Evolutionary conservation across 2,888 invertebrate species (phyloP), one percentile per base, ranked within the genome.

Genomic region (Mesorhabditis sp.): DNA sequence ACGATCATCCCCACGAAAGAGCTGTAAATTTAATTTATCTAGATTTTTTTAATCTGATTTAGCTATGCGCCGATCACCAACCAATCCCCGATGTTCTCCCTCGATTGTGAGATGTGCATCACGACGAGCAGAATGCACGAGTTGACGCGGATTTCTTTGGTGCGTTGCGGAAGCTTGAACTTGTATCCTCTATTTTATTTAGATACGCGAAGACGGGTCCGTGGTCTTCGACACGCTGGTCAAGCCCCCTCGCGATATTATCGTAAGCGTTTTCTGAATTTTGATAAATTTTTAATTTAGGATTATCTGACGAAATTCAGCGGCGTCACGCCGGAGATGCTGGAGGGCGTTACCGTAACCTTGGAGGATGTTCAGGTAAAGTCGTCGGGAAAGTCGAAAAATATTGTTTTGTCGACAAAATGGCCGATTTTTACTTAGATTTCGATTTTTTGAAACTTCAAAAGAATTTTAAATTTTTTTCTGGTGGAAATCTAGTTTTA

Each of bases 41-140:
- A 41, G 0, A 50, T 61, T 63, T 72, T 5, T 4, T 13, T 45
- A 61, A 43, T 4, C 10, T 43, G 13, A 28, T 70, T 73, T 43
- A 74, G 80, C 72, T 83, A 83, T 69, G 71, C 68, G 13, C 70
- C 72, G 43, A 71, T 83, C 5, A 72, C 76, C 3, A 62, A 73
- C 4, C 61, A 67, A n/a, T 85, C 84, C 72, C 88, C 88, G 1
- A 68, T 88, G 76, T 88, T 86, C 81, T 87, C 87, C n/a, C 67
- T 88, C 1, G 88, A 88, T 77, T 89, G 88, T 84, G 88, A 88
- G 81, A 88, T 88, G 88, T 85, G 85, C 73, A 69, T 83, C 63
- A 87, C 87, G 15, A 68, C 72, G n/a, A 69, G 72, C 42, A 72
- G 74, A 6, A 74, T 76, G 68, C 74, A 80, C 72, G 88, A 87